Conservation (phyloP, 2,888 invertebrate species). For the Diachrysia chrysitis region DNA sequence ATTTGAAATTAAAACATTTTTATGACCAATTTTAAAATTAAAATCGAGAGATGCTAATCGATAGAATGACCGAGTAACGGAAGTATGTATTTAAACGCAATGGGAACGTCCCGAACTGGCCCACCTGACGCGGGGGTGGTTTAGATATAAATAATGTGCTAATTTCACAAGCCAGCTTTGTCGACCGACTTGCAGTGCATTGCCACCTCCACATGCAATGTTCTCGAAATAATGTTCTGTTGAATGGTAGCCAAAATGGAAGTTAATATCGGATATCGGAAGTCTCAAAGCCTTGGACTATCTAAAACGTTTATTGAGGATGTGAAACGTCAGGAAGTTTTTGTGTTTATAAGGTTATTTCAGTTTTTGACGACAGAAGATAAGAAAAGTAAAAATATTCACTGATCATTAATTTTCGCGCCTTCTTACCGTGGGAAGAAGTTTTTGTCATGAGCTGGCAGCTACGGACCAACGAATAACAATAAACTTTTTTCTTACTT, state of each 20-base stretch:
- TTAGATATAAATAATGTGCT: slow-evolving; percentile 78
- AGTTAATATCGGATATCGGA: slow-evolving; percentile 60
- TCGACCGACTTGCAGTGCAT: slow-evolving; percentile 75
- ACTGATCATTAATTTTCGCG: neutral
- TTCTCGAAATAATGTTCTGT: slow-evolving; percentile 59
- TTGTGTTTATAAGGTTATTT: slow-evolving; percentile 5
- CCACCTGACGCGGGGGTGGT: slow-evolving; percentile 72
- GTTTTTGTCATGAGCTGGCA: slow-evolving; percentile 1
- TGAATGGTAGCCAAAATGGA: slow-evolving; percentile 47
- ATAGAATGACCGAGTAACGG: slow-evolving; percentile 56
- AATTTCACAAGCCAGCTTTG: slow-evolving; percentile 72
- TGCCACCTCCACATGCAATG: slow-evolving; percentile 65
- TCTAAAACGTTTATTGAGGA: slow-evolving; percentile 11
- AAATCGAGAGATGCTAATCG: slow-evolving; percentile 50
- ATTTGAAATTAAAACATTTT: neutral
- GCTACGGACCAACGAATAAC: neutral
- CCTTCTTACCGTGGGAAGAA: neutral
- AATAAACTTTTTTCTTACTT: neutral
- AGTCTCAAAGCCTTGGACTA: slow-evolving; percentile 34
- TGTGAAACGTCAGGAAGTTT: slow-evolving; percentile 14
- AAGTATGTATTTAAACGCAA: slow-evolving; percentile 59
- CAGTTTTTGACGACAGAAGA: slow-evolving; percentile 1
- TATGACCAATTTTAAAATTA: slow-evolving; percentile 8
- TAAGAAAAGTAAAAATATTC: neutral
- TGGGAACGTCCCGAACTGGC: slow-evolving; percentile 59